Base-by-base conservation (phyloP, 2,888 invertebrate genomes). In the Eupeodes latifasciatus region DNA sequence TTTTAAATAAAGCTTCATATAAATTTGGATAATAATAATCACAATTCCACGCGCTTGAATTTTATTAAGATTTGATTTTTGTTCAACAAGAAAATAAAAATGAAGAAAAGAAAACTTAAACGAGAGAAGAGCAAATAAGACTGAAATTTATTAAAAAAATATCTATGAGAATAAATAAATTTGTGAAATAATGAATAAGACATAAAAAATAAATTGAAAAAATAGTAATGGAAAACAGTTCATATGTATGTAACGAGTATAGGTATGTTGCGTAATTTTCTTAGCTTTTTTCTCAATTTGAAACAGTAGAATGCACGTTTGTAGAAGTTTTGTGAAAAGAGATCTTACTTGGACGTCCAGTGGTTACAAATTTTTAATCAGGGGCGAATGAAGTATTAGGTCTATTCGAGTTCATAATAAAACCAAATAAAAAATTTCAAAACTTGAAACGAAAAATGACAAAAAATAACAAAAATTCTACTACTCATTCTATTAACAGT, bases 11-110 rank as follows among this genome's bases (percentile, higher is more conserved):
- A 75, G 57, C 40, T 72, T 75, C 27, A 27, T 27, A 27, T 27
- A 27, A 27, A 27, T 64, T 51, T 67, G 71, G 80, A 87, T 86
- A 86, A 79, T 82, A 76, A 87, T 86, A 86, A 79, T 82, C 75
- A 85, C 59, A 81, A 72, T 79, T 71, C 47, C 16, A 64, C 66
- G 59, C 53, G 82, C 64, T 59, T 71, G 78, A 72, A 53, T 79
- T 27, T 27, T 27, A 75, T 51, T 55, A 44, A 71, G 76, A 83
- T 40, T 40, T 40, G 40, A 77, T 76, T 62, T 27, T 14, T 59
- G 47, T 57, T 14, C 36, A 51, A 34, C 61, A 47, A 14, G 72
- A 53, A 62, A 75, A 44, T 11, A 40, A 40, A 40, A 40, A 40
- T 40, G 27, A 27, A 27, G 27, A 27, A 27, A 27, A 27, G 27